Base-by-base conservation (phyloP, 2,113 vertebrate genomes). In the Silurus asotus region DNA sequence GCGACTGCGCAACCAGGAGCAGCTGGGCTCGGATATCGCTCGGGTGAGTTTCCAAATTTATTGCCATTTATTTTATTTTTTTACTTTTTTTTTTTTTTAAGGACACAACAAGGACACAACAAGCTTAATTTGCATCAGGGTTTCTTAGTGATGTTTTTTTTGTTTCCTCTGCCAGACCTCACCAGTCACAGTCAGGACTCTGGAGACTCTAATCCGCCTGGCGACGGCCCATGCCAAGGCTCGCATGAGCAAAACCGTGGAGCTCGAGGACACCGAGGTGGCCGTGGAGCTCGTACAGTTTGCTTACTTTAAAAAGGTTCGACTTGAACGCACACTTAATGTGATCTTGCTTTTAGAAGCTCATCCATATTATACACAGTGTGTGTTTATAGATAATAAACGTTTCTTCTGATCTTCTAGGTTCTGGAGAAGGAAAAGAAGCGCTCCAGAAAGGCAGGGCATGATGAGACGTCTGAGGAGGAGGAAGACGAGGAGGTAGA, bases 291-390 rank as follows among this genome's bases (percentile, higher is more conserved):
- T 99, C 6, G 97, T 99, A 90, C 97, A 99, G 91, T 99, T 97
- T 0, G 98, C 98, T 23, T 99, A 99, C 92, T 99, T 99, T 90
- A 99, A 99, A 90, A 99, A 99, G 96, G 98, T 99, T 0, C 81
- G 91, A 5, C 8, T 53, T 13, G 37, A 69, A 75, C 28, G 56
- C 25, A 58, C 20, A 55, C 2, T 8, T 58, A 59, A 28, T 8
- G 8, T 79, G 11, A 37, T 37, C 37, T 37, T 37, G 37, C 37
- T 37, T 13, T 67, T 13, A 5, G 64, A 28, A 28, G n/a, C 25
- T 28, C 4, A 28, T 25, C 58, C n/a, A 28, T 74, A 20, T 17
- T n/a, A 28, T 55, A 69, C 55, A 62, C 4, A 0, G 5, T 8
- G 25, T 0, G 64, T 15, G 10, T 56, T 69, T 0, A 7, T 25